Conservation (phyloP, 37 sponge, comb jelly and placozoan genomes). For the Spongia lamella region DNA sequence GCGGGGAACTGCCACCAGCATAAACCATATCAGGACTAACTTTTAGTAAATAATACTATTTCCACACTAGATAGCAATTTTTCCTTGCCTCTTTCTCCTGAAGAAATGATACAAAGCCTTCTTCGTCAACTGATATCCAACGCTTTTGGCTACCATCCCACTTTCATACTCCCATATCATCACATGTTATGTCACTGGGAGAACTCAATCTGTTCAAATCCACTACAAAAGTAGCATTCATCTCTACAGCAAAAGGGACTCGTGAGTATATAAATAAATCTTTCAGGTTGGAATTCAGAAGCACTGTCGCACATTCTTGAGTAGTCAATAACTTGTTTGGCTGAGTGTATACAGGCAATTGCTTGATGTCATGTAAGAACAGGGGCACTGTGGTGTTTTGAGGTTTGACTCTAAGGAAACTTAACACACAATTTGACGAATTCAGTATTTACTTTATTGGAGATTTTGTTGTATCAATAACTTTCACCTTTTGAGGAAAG, state of each 20-base stretch:
- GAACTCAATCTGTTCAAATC: constrained; percentile 17
- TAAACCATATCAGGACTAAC: constrained; percentile 30
- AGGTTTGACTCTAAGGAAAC: no score
- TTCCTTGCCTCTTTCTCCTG: no score
- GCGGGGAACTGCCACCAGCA: no score
- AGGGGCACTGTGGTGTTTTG: no score
- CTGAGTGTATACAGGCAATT: constrained; percentile 10
- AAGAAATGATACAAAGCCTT: constrained; percentile 2
- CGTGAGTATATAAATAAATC: neutral
- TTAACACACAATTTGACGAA: no score
- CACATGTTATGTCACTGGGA: constrained; percentile 25
- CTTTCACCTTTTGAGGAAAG: no score
- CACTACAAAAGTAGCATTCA: constrained; percentile 32
- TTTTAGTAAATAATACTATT: constrained; percentile 25
- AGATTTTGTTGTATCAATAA: no score
- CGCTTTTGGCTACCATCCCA: constrained; percentile 14
- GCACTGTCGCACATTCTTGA: constrained; percentile 2
- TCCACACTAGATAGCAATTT: constrained; percentile 22
- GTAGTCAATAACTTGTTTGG: neutral
- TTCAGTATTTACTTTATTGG: no score
- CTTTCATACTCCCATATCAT: constrained; percentile 48
- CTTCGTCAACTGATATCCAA: constrained; percentile 18
- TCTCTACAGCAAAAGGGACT: constrained; percentile 29
- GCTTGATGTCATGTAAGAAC: no score
- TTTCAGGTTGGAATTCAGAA: constrained; percentile 14